Conservation (phyloP, 2,888 invertebrate genomes). For the Nomada fabriciana region DNA sequence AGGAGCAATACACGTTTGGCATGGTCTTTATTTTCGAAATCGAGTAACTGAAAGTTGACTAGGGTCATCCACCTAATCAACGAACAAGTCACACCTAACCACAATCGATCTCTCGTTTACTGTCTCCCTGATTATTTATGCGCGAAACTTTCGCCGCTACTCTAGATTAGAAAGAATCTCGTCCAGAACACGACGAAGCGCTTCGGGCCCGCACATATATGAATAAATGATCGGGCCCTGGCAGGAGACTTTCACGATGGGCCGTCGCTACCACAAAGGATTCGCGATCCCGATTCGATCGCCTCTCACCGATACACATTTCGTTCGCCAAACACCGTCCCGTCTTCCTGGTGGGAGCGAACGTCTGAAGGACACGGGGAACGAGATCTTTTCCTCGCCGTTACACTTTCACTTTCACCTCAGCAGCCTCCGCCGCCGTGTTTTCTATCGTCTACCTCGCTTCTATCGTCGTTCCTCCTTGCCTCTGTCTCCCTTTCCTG, state of each 20-base stretch:
- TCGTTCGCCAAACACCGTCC: conserved; percentile 46
- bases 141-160: background rate
- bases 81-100: too few relatives aligned
- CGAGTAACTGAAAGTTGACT: background rate
- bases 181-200: background rate
- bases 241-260: conserved; percentile 41
- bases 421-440: conserved; percentile 50
- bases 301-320: conserved; percentile 50
- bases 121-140: too few relatives aligned
- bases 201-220: background rate
- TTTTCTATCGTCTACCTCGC: conserved; percentile 49
- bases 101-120: too few relatives aligned
- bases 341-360: conserved; percentile 62
- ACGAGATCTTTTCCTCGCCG: conserved; percentile 69
- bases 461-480: conserved; percentile 22
- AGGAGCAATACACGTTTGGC: too few relatives aligned
- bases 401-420: conserved; percentile 78
- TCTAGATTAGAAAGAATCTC: background rate
- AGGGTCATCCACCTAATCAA: too few relatives aligned
- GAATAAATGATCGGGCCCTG: background rate
- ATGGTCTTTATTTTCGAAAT: too few relatives aligned
- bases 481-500: conserved; percentile 3
- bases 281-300: conserved; percentile 54
- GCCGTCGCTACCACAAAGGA: conserved; percentile 30
- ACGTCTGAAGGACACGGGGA: conserved; percentile 60